These are phyloP conservation scores for Sardina pilchardus DNA, from an alignment of 2,113 vertebrate genomes.

Conservation along the genomic window DNA sequence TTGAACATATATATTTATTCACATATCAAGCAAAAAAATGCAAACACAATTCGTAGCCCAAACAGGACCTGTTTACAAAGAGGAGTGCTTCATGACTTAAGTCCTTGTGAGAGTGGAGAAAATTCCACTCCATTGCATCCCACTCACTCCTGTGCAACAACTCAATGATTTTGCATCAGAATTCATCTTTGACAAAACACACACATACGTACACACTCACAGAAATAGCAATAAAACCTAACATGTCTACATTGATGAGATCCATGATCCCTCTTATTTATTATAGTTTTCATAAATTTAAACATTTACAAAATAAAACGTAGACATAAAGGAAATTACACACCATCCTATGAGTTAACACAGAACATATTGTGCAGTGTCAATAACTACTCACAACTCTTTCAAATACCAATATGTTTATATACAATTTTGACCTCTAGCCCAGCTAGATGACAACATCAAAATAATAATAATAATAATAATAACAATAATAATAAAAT, in stretches of 20 bases:
- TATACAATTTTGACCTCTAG: constrained; percentile 57
- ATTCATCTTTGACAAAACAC: constrained; percentile 30
- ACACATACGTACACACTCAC: constrained; percentile 21
- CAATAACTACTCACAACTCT: constrained; percentile 36
- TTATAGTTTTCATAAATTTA: neutral
- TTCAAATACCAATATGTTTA: constrained; percentile 30
- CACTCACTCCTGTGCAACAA: constrained; percentile 48
- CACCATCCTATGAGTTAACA: constrained; percentile 40
- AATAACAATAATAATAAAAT: constrained; percentile 3
- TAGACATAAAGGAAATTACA: constrained; percentile 39
- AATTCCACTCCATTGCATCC: constrained; percentile 55
- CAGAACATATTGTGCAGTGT: constrained; percentile 52
- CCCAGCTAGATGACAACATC: constrained; percentile 61
- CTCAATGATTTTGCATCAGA: constrained; percentile 29
- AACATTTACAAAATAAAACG: constrained; percentile 6
- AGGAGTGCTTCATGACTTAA: neutral
- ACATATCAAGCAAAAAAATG: constrained; percentile 40
- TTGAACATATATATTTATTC: constrained; percentile 49
- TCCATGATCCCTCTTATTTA: constrained; percentile 15
- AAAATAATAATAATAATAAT: neutral
- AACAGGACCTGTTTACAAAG: constrained; percentile 45
- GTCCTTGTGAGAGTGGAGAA: constrained; percentile 43
- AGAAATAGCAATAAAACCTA: constrained; percentile 33
- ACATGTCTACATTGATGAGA: constrained; percentile 37
- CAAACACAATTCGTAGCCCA: neutral